Percentiles rank a stretch among this genome's conserved stretches.
Conservation (phyloP, 2,888 invertebrate genomes). For the Drosophila pseudotalamancana region DNA sequence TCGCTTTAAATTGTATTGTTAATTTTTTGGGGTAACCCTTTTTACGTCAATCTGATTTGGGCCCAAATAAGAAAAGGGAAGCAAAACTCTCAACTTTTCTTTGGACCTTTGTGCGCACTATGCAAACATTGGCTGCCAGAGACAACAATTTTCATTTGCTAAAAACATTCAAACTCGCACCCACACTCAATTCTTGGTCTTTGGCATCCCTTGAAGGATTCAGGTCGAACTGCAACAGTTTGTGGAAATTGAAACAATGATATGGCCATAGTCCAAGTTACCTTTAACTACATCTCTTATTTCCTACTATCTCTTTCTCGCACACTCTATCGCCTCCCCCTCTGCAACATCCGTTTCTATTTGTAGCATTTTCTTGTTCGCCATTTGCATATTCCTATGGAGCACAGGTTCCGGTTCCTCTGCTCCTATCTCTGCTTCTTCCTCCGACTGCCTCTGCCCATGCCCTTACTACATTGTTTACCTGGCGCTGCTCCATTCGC, state of each 20-base stretch:
- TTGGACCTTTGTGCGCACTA: slow-evolving; percentile 58
- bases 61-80: slow-evolving; percentile 1
- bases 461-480: slow-evolving; percentile 56
- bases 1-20: slow-evolving; percentile 77
- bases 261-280: slow-evolving; percentile 6
- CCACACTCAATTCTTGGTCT: neutral
- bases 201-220: slow-evolving; percentile 6
- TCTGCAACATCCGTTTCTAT: slow-evolving; percentile 36
- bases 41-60: slow-evolving; percentile 47
- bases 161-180: slow-evolving; percentile 3
- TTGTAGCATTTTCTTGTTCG: slow-evolving; percentile 33
- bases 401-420: slow-evolving; percentile 16
- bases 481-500: slow-evolving; percentile 55
- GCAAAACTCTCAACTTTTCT: slow-evolving; percentile 31
- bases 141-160: slow-evolving; percentile 61
- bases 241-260: slow-evolving; percentile 49
- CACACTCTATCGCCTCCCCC: neutral
- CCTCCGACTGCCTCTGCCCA: neutral
- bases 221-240: slow-evolving; percentile 48
- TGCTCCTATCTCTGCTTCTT: neutral
- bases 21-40: slow-evolving; percentile 63
- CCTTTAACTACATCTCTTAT: slow-evolving; percentile 1
- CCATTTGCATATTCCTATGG: slow-evolving; percentile 59
- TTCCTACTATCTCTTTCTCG: neutral
- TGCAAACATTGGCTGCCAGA: slow-evolving; percentile 62